Evolutionary conservation across 1,140 invertebrate species (phyloP).

Genomic region (Cotesia chilonis): DNA sequence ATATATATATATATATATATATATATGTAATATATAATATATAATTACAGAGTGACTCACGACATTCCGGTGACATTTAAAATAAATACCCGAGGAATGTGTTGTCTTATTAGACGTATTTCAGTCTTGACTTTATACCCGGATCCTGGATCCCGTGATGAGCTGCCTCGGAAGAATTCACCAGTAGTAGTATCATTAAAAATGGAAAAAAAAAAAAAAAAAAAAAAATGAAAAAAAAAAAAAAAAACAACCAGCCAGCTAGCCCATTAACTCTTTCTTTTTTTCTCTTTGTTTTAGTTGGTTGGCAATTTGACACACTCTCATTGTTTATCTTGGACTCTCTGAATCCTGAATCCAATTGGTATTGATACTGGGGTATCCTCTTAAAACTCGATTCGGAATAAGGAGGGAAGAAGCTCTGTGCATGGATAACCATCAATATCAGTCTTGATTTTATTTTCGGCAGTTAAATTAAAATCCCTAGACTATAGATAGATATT

Average conservation of each 20-base stretch:
- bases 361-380: no score
- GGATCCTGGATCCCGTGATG: conserved; percentile 11
- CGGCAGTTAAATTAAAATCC: background rate
- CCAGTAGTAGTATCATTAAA: background rate
- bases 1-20: background rate
- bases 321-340: no score
- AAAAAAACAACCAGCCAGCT: no score
- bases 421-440: no score
- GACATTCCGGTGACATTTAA: conserved; percentile 18
- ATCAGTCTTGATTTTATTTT: conserved; percentile 28
- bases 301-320: no score
- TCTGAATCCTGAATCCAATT: no score
- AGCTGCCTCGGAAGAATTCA: conserved; percentile 30
- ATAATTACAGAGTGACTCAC: background rate
- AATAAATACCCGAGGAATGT: conserved; percentile 24
- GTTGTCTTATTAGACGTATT: conserved; percentile 24
- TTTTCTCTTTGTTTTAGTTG: no score
- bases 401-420: no score
- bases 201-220: background rate
- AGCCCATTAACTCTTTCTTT: no score
- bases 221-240: no score
- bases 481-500: background rate
- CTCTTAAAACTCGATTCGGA: no score
- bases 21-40: background rate
- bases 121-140: conserved; percentile 26